phyloP scores from a whole-genome alignment of 2,113 vertebrate genomes.

The Corythornis madagascariensis region DNA sequence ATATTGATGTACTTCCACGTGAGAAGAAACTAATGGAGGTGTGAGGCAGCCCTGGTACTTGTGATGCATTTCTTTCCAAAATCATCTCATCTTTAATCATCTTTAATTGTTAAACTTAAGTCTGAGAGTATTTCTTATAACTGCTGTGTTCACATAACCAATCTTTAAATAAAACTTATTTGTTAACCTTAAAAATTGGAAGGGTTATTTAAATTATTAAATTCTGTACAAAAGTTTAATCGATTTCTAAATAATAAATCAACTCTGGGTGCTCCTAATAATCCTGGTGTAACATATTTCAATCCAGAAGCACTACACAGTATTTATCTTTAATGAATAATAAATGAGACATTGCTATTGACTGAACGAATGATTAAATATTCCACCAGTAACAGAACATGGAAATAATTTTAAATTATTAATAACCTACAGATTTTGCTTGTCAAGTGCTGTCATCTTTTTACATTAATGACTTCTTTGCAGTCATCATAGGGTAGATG shows the following conservation, averaged over 20 bases:
- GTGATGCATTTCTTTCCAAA: not conserved
- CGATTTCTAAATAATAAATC: conserved; percentile 78
- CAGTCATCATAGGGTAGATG: conserved; percentile 44
- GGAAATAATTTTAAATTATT: conserved; percentile 81
- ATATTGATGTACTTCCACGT: not conserved
- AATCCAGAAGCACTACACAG: conserved; percentile 71
- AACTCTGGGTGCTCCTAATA: conserved; percentile 70
- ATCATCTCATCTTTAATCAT: not conserved
- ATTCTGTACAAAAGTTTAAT: conserved; percentile 72
- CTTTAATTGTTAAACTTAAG: not conserved
- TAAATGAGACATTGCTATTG: conserved; percentile 79
- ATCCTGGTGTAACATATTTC: conserved; percentile 70
- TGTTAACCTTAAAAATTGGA: conserved; percentile 47
- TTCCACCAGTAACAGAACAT: conserved; percentile 81
- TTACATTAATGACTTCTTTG: conserved; percentile 60
- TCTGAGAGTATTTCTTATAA: not conserved
- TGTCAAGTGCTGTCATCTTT: conserved; percentile 72
- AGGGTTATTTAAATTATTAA: conserved; percentile 65
- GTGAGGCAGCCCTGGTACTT: not conserved
- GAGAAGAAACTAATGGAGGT: not conserved
- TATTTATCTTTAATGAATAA: conserved; percentile 86
- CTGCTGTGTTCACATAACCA: not conserved
- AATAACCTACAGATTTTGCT: conserved; percentile 74
- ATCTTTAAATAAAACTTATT: conserved; percentile 40
- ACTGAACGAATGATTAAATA: conserved; percentile 81